Base-by-base conservation (phyloP, 1,140 invertebrate genomes). In the Drosophila funebris region DNA sequence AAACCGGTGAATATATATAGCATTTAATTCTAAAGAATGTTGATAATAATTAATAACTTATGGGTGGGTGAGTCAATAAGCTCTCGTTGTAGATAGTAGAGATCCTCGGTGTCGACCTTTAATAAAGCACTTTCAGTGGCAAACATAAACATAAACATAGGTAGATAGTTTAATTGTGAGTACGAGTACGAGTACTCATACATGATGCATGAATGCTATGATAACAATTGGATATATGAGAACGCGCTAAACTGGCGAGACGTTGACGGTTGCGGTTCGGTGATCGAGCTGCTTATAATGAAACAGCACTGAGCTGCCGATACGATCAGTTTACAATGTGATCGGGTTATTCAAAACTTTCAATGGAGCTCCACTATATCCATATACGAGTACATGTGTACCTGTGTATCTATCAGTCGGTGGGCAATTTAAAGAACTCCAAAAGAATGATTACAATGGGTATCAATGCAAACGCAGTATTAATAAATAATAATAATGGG, bases 81-180 rank as follows among this genome's bases (percentile, higher is more conserved):
- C 37, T 44, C 13, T 16, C 14, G 3, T 11, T 3, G 27, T 41
- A 52, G 37, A 36, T 33, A 18, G 24, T 13, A 31, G 33, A 50
- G 24, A 41, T 52, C n/a, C 56, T 60, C 31, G 43, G 39, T 43
- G 44, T 56, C 50, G 62, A 64, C 62, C 50, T 64, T 64, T 50
- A 54, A 18, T 8, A 22, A 43, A 64, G 13, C 61, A 53, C 61
- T 39, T 53, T 63, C 61, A 33, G 24, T 64, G 62, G 50, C 48
- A 63, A 54, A 67, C 44, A 60, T 67, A 63, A 54, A 67, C 44
- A 60, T 67, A 67, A 67, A 60, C 53, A 50, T 39, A 18, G 56
- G 20, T 20, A 43, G 41, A 27, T 27, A 52, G 24, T 27, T 27
- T 27, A 6, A 5, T 37, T 37, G 16, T 14, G 6, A 22, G 16